Conservation (phyloP, 2,888 invertebrate species). For the Rotaria macrura region DNA sequence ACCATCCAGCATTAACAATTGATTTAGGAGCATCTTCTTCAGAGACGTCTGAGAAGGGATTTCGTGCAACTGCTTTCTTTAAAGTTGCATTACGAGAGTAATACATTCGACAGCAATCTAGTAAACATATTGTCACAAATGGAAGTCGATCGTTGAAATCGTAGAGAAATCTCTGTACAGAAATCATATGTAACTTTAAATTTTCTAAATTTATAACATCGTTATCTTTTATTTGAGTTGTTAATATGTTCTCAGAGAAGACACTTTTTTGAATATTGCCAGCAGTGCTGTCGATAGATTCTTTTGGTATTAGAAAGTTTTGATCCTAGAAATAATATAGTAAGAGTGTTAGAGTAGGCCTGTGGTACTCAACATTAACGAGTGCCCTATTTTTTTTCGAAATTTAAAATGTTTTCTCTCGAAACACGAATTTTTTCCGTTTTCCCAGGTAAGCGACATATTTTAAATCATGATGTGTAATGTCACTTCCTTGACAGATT, state of each 20-base stretch:
- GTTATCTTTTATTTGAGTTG: too few species aligned
- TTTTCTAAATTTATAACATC: not conserved
- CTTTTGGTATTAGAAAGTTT: not conserved
- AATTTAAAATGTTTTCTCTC: too few species aligned
- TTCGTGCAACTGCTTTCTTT: not conserved
- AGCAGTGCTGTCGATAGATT: not conserved
- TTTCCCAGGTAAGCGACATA: too few species aligned
- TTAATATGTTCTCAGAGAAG: too few species aligned
- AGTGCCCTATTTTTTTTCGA: too few species aligned
- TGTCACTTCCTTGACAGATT: too few species aligned
- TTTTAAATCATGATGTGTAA: too few species aligned
- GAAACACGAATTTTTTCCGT: too few species aligned
- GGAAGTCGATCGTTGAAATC: not conserved
- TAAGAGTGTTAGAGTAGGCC: too few species aligned
- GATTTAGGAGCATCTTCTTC: not conserved
- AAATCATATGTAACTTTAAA: not conserved
- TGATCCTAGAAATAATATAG: not conserved
- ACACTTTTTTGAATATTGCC: not conserved
- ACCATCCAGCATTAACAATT: not conserved
- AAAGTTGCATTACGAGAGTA: not conserved
- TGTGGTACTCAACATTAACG: too few species aligned
- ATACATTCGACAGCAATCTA: not conserved
- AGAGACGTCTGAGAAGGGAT: too few species aligned
- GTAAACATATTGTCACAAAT: not conserved
- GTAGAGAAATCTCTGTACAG: not conserved